Evolutionary conservation across 1,140 invertebrate species (phyloP).

Genomic region (Trypoxylus dichotomus): DNA sequence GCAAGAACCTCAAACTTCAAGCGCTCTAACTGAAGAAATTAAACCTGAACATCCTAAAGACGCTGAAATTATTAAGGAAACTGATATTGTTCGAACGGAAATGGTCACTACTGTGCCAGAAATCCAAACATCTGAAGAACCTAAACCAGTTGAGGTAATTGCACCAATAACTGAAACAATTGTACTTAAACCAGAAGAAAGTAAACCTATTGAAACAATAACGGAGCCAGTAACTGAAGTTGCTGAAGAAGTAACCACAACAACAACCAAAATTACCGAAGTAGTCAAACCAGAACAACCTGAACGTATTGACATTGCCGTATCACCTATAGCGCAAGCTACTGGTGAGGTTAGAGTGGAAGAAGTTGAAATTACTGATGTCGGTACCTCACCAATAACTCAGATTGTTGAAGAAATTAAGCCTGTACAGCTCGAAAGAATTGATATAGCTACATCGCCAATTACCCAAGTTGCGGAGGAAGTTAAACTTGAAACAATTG

Average conservation of each 20-base stretch:
- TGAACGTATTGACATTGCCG: background rate
- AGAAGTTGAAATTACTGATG: background rate
- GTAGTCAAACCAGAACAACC: background rate
- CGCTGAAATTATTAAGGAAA: too few relatives aligned
- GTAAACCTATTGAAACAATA: background rate
- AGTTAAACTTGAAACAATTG: background rate
- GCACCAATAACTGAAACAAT: too few relatives aligned
- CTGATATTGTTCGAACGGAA: too few relatives aligned
- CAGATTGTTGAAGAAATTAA: background rate
- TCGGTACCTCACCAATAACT: background rate
- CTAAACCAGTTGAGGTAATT: background rate
- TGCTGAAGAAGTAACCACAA: background rate
- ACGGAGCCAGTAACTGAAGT: background rate
- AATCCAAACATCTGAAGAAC: background rate
- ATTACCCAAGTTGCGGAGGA: background rate
- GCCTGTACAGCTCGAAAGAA: background rate
- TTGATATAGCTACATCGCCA: conserved; percentile 18
- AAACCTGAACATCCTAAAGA: too few relatives aligned
- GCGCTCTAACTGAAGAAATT: too few relatives aligned
- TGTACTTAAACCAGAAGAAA: background rate
- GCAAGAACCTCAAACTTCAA: too few relatives aligned
- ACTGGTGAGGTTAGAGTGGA: background rate
- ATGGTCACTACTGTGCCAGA: too few relatives aligned
- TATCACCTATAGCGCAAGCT: background rate
- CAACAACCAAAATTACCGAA: background rate